Evolutionary conservation across 2,113 vertebrate genomes (phyloP).

Genomic region (Anarhynchus alexandrinus): DNA sequence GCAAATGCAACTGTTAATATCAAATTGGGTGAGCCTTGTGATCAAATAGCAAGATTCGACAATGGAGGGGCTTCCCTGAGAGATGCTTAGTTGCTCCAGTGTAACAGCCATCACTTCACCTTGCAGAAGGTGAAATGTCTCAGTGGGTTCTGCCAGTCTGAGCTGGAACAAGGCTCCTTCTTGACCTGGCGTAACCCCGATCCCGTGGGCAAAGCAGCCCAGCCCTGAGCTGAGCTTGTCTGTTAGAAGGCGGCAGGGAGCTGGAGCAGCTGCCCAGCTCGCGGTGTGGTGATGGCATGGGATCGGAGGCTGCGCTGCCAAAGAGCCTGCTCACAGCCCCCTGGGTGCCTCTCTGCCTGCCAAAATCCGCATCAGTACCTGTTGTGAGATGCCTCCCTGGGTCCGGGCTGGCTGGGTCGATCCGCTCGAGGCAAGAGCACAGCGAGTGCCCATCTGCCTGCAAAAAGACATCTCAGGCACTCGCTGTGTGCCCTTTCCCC

Average conservation of each 20-base stretch:
- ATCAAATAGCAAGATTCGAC: not conserved
- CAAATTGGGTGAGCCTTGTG: not conserved
- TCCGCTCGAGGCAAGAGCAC: accelerated
- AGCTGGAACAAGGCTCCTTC: not conserved
- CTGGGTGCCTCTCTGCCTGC: not conserved
- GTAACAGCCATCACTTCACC: not conserved
- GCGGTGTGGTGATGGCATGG: accelerated
- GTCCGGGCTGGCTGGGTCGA: accelerated
- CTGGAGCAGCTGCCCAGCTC: not conserved
- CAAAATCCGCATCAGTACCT: not conserved
- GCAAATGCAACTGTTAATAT: not conserved
- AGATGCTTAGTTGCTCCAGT: not conserved
- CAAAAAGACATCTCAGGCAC: accelerated
- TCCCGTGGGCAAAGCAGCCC: not conserved
- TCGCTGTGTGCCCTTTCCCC: not conserved
- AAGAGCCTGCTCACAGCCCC: accelerated
- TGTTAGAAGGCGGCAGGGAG: not conserved
- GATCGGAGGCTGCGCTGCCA: not conserved
- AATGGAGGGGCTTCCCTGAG: not conserved
- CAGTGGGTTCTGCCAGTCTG: not conserved
- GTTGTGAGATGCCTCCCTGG: not conserved
- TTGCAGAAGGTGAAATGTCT: not conserved
- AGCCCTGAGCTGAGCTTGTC: not conserved
- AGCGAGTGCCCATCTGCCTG: not conserved
- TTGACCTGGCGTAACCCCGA: not conserved